Evolutionary conservation across 2,113 vertebrate species (phyloP), one percentile per base, ranked within the genome.

Genomic region (Actinemys pallida): DNA sequence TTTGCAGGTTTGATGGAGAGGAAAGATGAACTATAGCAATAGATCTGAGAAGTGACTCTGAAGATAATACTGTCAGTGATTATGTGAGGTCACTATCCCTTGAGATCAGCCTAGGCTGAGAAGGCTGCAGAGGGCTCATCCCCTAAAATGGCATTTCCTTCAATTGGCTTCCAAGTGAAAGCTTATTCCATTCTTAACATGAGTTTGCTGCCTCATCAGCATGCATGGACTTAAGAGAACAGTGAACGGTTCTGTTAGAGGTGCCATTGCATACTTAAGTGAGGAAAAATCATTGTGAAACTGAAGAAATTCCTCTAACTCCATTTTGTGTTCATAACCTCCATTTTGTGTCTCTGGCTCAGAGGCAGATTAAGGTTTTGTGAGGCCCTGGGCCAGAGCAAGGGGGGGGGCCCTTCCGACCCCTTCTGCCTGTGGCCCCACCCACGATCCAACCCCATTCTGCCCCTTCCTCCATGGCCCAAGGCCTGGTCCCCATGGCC

Each of bases 41-140:
- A 27, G 25, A 8, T 10, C 1, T 27, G 31, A n/a, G 42, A 2
- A 0, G 59, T 54, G 17, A 25, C 39, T 20, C 29, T 89, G 2
- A 90, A 69, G 11, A 75, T 91, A 62, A 27, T 29, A 59, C 4
- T 29, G 56, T 35, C 8, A 3, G 47, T 79, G 50, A 8, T 7
- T 10, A 65, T 39, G 31, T 6, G 10, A 59, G 56, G 6, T 53
- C 83, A 10, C 25, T 4, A 12, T 93, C 2, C 0, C 89, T 79
- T 79, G 65, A 89, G 89, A 81, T 78, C 53, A 75, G 72, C 24
- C 35, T 25, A 6, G 17, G 50, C 59, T 84, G 29, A 17, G 83
- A 80, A 50, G 92, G 47, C 54, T 91, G 39, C 53, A 49, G 50
- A 65, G 65, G 29, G 4, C 25, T 84, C 95, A 59, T 59, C 25